phyloP scores from a whole-genome alignment of 2,113 vertebrate genomes.

The Picathartes gymnocephalus region DNA sequence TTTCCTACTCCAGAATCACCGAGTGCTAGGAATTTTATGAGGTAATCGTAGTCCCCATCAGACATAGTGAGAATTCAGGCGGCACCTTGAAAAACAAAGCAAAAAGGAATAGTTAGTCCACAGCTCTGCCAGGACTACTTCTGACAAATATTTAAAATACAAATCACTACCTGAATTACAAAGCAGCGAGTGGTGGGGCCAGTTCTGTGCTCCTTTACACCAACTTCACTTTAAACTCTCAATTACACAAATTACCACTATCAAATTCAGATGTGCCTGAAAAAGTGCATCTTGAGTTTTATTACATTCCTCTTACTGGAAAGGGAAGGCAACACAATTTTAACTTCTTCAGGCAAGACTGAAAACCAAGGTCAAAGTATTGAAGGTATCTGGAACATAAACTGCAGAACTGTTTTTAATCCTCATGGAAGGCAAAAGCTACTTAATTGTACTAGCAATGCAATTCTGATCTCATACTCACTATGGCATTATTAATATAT shows the following conservation, averaged over 20 bases:
- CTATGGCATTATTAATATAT: not conserved
- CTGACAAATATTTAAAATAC: not conserved
- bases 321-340: not conserved
- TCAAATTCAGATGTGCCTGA: not conserved
- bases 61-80: conserved; percentile 86
- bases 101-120: not conserved
- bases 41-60: conserved; percentile 99
- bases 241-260: not conserved
- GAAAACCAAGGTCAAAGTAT: not conserved
- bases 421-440: not conserved
- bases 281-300: not conserved
- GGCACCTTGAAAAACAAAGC: conserved; percentile 68
- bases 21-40: conserved; percentile 97
- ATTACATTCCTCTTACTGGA: not conserved
- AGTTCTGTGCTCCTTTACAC: not conserved
- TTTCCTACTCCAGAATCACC: conserved; percentile 98
- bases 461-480: not conserved
- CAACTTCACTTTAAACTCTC: not conserved
- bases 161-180: not conserved
- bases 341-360: not conserved
- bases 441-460: not conserved
- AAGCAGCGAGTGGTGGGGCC: not conserved
- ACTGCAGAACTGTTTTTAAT: not conserved
- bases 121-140: not conserved
- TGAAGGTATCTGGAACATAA: not conserved